Base-by-base conservation (phyloP, 2,797 vertebrate genomes). In the Schizopygopsis malacanthus region DNA sequence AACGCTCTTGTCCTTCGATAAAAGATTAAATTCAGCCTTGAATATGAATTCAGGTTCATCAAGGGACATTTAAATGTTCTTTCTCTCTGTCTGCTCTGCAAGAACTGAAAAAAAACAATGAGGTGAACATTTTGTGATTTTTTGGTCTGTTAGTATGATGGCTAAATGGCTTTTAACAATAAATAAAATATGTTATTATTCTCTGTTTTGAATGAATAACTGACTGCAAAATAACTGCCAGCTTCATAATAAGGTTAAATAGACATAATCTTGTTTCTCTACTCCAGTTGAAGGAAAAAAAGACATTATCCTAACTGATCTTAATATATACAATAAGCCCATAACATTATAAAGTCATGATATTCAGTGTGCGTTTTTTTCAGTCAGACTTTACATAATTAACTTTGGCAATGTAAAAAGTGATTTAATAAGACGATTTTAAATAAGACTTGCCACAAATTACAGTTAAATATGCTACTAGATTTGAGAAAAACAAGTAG, bases 201-300 rank as follows among this genome's bases (percentile, higher is more conserved):
- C 43, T 47, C 70, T 72, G 12, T 28, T 54, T 22, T 54, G 73
- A 76, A 76, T 22, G 50, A 54, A 76, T 54, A 65, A 33, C 63
- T 13, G 18, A 33, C 73, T 15, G 2, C 22, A 2, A 45, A 54
- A 54, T 52, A 65, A 65, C 61, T 22, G 28, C 33, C 72, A n/a
- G 37, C 12, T 11, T 54, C 18, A 54, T 25, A 52, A 75, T 52
- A 16, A 59, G 76, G 54, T 78, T 59, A 78, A 59, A 78, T 43
- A 22, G 4, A 78, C 6, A 12, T n/a, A 13, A 78, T 78, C 20
- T 54, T 25, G 37, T 41, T 59, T 41, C 75, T 77, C 20, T 39
- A 15, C 20, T 75, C 72, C 25, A 33, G 41, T 15, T 33, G 10
- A 33, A 75, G 33, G 45, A 33, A 76, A 52, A 76, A 77, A 28